A percentile compares a stretch with the other conserved stretches of the same genome.
These are phyloP conservation scores for Drosophila navojoa DNA, from an alignment of 1,140 invertebrate species.

Conservation along the genomic window DNA sequence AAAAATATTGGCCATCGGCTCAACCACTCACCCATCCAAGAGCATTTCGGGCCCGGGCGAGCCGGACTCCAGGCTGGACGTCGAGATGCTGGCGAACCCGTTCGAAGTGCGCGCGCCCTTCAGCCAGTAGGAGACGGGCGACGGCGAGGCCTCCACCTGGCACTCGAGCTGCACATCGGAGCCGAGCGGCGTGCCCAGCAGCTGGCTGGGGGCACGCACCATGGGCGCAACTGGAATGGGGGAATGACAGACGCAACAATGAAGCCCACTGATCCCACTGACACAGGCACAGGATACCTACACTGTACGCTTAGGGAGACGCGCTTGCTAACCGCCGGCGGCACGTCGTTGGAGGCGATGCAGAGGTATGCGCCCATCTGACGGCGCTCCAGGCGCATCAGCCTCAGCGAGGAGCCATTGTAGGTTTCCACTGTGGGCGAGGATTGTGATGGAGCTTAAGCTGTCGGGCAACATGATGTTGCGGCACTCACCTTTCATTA, in stretches of 20 bases:
- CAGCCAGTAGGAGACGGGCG: slow-evolving; percentile 93
- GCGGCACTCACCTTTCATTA: slow-evolving; percentile 86
- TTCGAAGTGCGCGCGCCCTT: slow-evolving; percentile 87
- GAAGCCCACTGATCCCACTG: not conserved
- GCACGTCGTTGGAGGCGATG: slow-evolving; percentile 95
- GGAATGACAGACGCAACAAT: slow-evolving; percentile 1
- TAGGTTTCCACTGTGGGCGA: slow-evolving; percentile 87
- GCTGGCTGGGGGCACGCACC: slow-evolving; percentile 92
- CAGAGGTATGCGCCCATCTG: slow-evolving; percentile 95
- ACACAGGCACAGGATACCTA: slow-evolving; percentile 85
- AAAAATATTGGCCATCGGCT: not conserved
- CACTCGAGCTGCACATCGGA: slow-evolving; percentile 92
- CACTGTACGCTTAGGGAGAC: slow-evolving; percentile 94
- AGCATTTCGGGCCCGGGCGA: slow-evolving; percentile 87
- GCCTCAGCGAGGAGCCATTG: slow-evolving; percentile 89
- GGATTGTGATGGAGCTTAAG: not conserved
- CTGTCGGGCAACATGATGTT: not conserved
- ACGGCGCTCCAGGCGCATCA: slow-evolving; percentile 90
- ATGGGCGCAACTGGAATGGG: slow-evolving; percentile 92
- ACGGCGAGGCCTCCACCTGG: slow-evolving; percentile 92
- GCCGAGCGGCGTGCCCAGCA: slow-evolving; percentile 91
- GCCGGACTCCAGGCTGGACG: slow-evolving; percentile 74
- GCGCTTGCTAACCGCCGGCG: slow-evolving; percentile 93
- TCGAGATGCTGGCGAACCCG: slow-evolving; percentile 71
- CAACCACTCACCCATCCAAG: slow-evolving; percentile 88